Evolutionary conservation across 30 jellyfish, hydroid and myxozoan species (phyloP), one percentile per base, ranked within the genome.

Genomic region (Sanderia malayensis): DNA sequence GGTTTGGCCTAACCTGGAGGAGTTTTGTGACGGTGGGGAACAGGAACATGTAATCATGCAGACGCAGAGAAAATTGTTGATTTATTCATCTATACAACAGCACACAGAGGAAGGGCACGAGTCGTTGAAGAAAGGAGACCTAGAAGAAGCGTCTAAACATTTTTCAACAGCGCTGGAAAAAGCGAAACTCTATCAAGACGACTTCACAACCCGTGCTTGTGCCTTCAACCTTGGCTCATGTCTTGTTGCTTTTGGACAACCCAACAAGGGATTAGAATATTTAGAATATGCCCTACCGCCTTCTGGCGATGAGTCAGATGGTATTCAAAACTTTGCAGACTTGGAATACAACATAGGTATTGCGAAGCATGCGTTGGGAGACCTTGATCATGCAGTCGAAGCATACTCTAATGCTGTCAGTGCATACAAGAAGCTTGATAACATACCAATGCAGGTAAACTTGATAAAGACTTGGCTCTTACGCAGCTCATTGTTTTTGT

Each of bases 221-320:
- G 52, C 86, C 41, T 90, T 90, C 68, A 90, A 90, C 65, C 83
- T 84, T 44, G 98, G 98, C 0, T 95, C 98, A 0, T 71, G 98
- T 52, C 88, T 77, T 32, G 94, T 90, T 30, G 96, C 91, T 17
- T 32, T 65, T 55, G 96, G 96, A 21, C 81, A 78, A 57, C 85
- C 98, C 31, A 63, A 70, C 19, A 74, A 64, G 0, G 98, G 98
- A 19, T 58, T 90, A 10, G 83, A 33, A 19, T 78, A 76, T 72
- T 60, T 90, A 0, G 73, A 84, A 11, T 73, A 74, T 15, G 88
- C 92, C 1, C 22, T 59, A 20, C 91, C 96, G 10, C 87, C 90
- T 17, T 22, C 27, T 2, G 86, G 73, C n/a, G 85, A 71, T 19
- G 74, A 21, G 19, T 45, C 83, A 9, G 95, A 82, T 69, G 96